Base-by-base conservation (phyloP, 1,140 invertebrate genomes). In the Macrocentrus cingulum region DNA sequence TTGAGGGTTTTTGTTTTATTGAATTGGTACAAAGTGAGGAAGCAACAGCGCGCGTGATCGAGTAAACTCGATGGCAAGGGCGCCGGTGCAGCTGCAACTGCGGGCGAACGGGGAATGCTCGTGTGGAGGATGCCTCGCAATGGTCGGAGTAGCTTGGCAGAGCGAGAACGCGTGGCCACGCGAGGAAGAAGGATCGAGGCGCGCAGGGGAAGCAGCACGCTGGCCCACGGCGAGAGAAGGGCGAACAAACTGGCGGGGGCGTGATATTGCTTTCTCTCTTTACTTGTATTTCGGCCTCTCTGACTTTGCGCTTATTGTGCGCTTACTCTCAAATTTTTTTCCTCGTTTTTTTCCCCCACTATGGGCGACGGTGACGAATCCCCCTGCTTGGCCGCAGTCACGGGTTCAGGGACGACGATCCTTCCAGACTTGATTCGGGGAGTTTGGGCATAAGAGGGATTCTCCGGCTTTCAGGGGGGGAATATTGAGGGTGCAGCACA, bases 371-470 rank as follows among this genome's bases (percentile, higher is more conserved):
- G 20, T 23, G 53, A n/a, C n/a, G n/a, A 18, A n/a, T 42, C 39
- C 39, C 16, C 39, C 39, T 15, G 2, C 42, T 2, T 7, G 19
- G 8, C 9, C 8, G 41, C 50, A 52, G 50, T 39, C 15, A 39
- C 64, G 72, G 65, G 72, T 73, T 73, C 72, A 73, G 70, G 71
- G 73, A 69, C 71, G 73, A 69, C 71, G 68, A 74, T 75, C 68
- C 68, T 67, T 67, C 66, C 66, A 67, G 64, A 60, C 61, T 56
- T 65, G 63, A 68, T 51, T 45, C 52, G 45, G 50, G 61, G 52
- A 63, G 52, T 44, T 46, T 20, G 18, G 16, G 22, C 11, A 23
- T 16, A 16, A 23, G 25, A 32, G 42, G 53, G 53, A 56, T 56
- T 56, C 29, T 44, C 53, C 53, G 48, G 15, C 32, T 32, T 20